Evolutionary conservation across 2,888 invertebrate species (phyloP), one percentile per base, ranked within the genome.

Genomic region (Clunio marinus): DNA sequence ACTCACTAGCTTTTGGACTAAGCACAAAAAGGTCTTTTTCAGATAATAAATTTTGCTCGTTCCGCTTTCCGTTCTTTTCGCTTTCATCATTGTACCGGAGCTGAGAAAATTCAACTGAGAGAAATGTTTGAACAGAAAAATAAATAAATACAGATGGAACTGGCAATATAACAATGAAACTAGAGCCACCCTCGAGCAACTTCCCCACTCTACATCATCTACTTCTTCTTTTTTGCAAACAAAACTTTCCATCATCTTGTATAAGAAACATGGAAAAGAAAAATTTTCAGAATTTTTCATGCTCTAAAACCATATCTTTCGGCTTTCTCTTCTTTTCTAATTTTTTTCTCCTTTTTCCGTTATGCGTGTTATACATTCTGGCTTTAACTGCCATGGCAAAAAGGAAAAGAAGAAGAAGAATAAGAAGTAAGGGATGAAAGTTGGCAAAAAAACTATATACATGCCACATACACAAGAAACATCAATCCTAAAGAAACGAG

Each of bases 81-180:
- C 51, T 22, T 8, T 22, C 22, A 27, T 20, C 37, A 20, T 41
- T 41, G 63, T 25, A 41, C 63, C 45, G 2, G 10, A 46, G 10
- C 45, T 27, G 13, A 15, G 45, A 25, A 45, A 45, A 28, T n/a
- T 45, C 37, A 60, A 60, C 45, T n/a, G 46, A 60, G 60, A 46
- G 46, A 28, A 63, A 63, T 63, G 46, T 63, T 63, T 63, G 63
- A 15, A 45, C 27, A 63, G 22, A 63, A 45, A 63, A 63, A 63
- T 46, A 63, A 63, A 63, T 63, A 63, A 46, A 60, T 60, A 46
- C 63, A 63, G 45, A 63, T 63, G 63, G 37, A 45, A 63, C 32
- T 59, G 59, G 35, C 25, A 25, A 51, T 22, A 51, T 51, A 27
- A 57, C 57, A 57, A 57, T 57, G 27, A 57, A 51, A 51, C 22